Evolutionary conservation across 2,797 vertebrate genomes (phyloP).

Genomic region (Hemibagrus guttatus): DNA sequence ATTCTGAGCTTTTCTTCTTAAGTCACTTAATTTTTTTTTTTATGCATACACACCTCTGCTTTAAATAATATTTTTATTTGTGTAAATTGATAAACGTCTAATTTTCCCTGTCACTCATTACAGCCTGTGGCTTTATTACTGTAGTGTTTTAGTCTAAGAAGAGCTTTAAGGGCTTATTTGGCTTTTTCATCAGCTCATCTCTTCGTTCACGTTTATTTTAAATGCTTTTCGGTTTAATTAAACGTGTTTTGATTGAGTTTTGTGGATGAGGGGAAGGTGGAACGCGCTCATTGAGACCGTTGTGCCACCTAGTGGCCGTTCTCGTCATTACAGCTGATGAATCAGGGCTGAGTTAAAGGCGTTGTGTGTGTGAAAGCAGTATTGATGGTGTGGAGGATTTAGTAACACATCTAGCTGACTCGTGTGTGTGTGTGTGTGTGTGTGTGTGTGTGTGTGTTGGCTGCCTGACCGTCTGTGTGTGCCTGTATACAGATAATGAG

Average conservation of each 20-base stretch:
- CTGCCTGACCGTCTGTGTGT: constrained; percentile 35
- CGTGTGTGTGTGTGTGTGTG: not conserved
- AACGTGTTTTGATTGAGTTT: not conserved
- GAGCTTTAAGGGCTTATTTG: no score
- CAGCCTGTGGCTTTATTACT: not conserved
- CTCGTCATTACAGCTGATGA: constrained; percentile 46
- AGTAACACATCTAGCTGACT: not conserved
- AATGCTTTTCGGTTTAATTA: not conserved
- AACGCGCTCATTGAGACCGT: constrained; percentile 10
- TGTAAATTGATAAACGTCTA: not conserved
- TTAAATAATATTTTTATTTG: not conserved
- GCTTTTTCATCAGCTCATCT: not conserved
- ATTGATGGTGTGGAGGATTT: not conserved
- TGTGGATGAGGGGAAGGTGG: not conserved
- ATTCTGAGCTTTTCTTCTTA: not conserved
- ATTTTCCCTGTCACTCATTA: not conserved
- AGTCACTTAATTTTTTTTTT: not conserved
- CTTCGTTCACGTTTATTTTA: not conserved
- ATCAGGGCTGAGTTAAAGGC: not conserved
- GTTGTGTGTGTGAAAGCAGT: not conserved
- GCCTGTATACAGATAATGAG: constrained; percentile 85
- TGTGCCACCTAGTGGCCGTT: constrained; percentile 66
- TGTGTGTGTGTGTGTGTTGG: no score
- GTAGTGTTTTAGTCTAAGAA: no score
- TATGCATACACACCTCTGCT: not conserved